phyloP scores from a whole-genome alignment of 1,140 invertebrate species.

The Nasonia vitripennis region DNA sequence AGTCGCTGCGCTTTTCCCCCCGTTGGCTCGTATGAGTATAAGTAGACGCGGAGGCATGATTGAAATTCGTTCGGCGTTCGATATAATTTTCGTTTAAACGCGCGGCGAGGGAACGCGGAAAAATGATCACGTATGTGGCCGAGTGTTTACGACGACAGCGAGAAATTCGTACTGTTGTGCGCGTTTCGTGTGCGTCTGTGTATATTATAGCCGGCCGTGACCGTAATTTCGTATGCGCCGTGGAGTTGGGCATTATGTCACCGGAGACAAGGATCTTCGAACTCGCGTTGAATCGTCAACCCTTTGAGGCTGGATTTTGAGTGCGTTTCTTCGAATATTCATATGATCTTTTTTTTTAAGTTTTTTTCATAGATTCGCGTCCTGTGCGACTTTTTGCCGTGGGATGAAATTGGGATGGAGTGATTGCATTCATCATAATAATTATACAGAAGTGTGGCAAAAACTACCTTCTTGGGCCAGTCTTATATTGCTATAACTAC shows the following conservation, averaged over 20 bases:
- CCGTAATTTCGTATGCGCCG: constrained; percentile 40
- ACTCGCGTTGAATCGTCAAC: constrained; percentile 34
- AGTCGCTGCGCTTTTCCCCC: background rate
- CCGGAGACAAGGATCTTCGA: constrained; percentile 40
- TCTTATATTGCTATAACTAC: too few species aligned
- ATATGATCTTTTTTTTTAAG: too few species aligned
- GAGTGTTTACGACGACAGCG: constrained; percentile 40
- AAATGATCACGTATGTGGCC: constrained; percentile 45
- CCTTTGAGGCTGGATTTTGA: background rate
- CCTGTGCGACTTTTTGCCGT: too few species aligned
- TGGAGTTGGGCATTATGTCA: constrained; percentile 45
- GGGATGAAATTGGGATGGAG: too few species aligned
- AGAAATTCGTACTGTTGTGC: constrained; percentile 12
- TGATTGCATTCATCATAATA: too few species aligned
- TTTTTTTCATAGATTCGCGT: too few species aligned
- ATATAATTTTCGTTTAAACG: constrained; percentile 35
- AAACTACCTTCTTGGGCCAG: too few species aligned
- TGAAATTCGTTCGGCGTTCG: constrained; percentile 12
- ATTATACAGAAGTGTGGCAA: too few species aligned
- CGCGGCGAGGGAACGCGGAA: background rate
- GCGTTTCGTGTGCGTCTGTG: background rate
- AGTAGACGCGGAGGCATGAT: background rate
- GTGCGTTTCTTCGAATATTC: background rate
- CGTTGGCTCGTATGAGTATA: background rate
- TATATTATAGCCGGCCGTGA: background rate